phyloP scores from a whole-genome alignment of 2,888 invertebrate species.

The Caradrina kadenii region DNA sequence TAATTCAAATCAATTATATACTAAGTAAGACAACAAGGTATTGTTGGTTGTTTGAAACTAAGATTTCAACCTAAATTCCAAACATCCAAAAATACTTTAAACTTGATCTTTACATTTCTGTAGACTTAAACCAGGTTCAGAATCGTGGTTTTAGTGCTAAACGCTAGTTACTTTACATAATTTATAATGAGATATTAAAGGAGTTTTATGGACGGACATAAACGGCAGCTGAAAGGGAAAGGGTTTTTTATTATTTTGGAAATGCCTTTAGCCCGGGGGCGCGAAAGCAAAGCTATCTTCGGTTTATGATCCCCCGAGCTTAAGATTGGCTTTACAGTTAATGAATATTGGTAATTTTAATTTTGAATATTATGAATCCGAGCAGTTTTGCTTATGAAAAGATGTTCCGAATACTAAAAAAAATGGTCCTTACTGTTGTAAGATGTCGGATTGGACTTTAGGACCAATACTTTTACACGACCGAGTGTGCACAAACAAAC shows the following conservation, averaged over 20 bases:
- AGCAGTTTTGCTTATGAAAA: background rate
- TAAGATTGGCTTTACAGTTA: slow-evolving; percentile 59
- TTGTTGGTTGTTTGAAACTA: slow-evolving; percentile 2
- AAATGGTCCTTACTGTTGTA: background rate
- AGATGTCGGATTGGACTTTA: background rate
- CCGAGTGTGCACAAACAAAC: slow-evolving; percentile 29
- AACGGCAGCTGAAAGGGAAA: slow-evolving; percentile 60
- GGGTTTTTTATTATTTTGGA: slow-evolving; percentile 68
- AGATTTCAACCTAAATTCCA: background rate
- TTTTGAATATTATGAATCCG: slow-evolving; percentile 40
- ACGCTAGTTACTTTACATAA: slow-evolving; percentile 60
- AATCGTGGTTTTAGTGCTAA: slow-evolving; percentile 39
- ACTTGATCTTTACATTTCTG: slow-evolving; percentile 12
- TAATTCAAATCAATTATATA: background rate
- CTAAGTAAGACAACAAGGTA: background rate
- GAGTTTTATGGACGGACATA: slow-evolving; percentile 61
- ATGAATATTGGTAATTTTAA: slow-evolving; percentile 58
- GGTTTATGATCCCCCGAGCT: slow-evolving; percentile 60
- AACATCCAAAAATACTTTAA: too few relatives aligned
- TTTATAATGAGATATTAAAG: slow-evolving; percentile 68
- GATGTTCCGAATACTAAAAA: background rate
- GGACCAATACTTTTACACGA: slow-evolving; percentile 24
- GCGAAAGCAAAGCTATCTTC: slow-evolving; percentile 62
- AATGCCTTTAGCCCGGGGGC: slow-evolving; percentile 58
- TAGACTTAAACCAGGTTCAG: slow-evolving; percentile 2